Conservation (phyloP, 1,140 invertebrate genomes). For the Drosophila lacteicornis region DNA sequence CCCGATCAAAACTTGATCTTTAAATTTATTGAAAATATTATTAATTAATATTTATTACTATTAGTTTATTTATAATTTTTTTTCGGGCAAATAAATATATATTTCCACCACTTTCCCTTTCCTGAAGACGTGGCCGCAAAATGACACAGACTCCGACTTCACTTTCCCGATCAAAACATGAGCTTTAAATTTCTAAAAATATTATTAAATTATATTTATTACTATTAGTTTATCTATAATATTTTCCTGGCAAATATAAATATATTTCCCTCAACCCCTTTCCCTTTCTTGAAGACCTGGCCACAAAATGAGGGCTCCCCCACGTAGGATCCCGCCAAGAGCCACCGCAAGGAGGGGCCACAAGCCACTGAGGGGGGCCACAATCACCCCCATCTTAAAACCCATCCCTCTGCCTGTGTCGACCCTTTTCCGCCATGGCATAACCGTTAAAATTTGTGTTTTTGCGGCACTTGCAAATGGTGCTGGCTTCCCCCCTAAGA, state of each 20-base stretch:
- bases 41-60: too few species aligned
- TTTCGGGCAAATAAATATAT: not conserved
- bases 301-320: conserved; percentile 9
- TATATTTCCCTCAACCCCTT: not conserved
- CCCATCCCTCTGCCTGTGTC: not conserved
- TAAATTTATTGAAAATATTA: too few species aligned
- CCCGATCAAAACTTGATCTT: too few species aligned
- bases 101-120: not conserved
- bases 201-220: too few species aligned
- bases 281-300: conserved; percentile 1
- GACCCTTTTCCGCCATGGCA: conserved; percentile 38
- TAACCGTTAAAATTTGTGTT: conserved; percentile 80
- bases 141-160: not conserved
- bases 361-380: not conserved
- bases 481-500: not conserved
- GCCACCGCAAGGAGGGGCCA: conserved; percentile 8
- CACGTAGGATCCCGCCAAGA: conserved; percentile 2
- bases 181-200: too few species aligned
- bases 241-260: too few species aligned
- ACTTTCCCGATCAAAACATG: too few species aligned
- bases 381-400: too few species aligned
- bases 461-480: conserved; percentile 47
- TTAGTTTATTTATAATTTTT: too few species aligned
- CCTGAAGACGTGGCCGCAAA: not conserved
- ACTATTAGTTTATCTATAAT: too few species aligned